Evolutionary conservation across 2,888 invertebrate genomes (phyloP).

Genomic region (Taphrorychus bicolor): DNA sequence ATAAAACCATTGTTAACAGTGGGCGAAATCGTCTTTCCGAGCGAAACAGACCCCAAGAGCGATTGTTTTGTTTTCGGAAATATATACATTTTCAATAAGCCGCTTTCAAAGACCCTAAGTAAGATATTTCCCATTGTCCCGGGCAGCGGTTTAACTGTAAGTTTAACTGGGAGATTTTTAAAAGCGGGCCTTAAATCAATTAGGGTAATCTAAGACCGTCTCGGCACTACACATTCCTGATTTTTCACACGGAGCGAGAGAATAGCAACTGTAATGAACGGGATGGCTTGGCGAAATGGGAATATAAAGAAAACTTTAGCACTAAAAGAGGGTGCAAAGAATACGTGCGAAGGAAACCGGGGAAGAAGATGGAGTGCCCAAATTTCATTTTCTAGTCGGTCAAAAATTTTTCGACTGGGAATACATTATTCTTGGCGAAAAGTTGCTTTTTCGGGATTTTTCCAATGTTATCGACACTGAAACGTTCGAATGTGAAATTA

Average conservation of each 20-base stretch:
- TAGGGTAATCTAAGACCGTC: conserved; percentile 15
- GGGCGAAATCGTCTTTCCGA: conserved; percentile 30
- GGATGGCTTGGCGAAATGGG: conserved; percentile 55
- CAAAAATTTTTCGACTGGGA: conserved; percentile 48
- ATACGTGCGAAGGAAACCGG: conserved; percentile 52
- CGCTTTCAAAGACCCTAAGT: conserved; percentile 47
- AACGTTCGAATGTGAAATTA: too few relatives aligned
- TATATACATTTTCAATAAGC: conserved; percentile 55
- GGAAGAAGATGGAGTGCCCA: conserved; percentile 52
- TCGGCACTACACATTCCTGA: conserved; percentile 18
- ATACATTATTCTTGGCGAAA: conserved; percentile 23
- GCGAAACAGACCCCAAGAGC: conserved; percentile 25
- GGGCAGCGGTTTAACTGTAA: background rate
- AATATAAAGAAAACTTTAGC: conserved; percentile 59
- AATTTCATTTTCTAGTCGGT: conserved; percentile 57
- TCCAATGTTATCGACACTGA: conserved; percentile 15
- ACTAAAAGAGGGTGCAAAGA: conserved; percentile 51
- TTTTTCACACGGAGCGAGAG: conserved; percentile 48
- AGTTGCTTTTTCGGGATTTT: conserved; percentile 3
- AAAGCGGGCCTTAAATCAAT: conserved; percentile 1
- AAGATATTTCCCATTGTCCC: background rate
- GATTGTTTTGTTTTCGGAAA: conserved; percentile 49
- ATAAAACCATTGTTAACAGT: conserved; percentile 37
- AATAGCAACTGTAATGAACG: conserved; percentile 59
- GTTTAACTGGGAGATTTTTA: background rate